Percentiles rank a stretch among this genome's conserved stretches.
These are phyloP conservation scores for Eumaeus atala DNA, from an alignment of 1,140 invertebrate species.

Conservation along the genomic window DNA sequence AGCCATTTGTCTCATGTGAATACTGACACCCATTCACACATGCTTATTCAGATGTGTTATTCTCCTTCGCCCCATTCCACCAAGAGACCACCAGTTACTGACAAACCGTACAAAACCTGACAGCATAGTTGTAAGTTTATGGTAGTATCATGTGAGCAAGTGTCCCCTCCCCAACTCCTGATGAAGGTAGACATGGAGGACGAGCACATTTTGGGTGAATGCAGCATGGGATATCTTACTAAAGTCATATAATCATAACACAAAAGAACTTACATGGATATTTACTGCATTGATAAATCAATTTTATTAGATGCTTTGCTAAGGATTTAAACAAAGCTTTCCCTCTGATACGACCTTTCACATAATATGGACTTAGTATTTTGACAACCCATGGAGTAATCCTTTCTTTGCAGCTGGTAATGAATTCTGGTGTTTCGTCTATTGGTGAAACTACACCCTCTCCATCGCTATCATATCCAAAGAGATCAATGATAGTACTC, in stretches of 20 bases:
- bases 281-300: slow-evolving; percentile 65
- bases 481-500: slow-evolving; percentile 46
- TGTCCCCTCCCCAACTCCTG: too few relatives aligned
- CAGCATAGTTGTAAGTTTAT: too few relatives aligned
- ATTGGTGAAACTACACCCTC: slow-evolving; percentile 62
- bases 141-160: too few relatives aligned
- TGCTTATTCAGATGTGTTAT: too few relatives aligned
- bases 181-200: too few relatives aligned
- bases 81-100: background rate
- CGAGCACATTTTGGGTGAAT: too few relatives aligned
- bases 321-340: slow-evolving; percentile 55
- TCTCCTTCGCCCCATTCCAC: background rate
- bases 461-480: slow-evolving; percentile 66
- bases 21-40: too few relatives aligned
- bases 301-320: slow-evolving; percentile 57
- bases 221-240: slow-evolving; percentile 10
- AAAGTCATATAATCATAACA: background rate
- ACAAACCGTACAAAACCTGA: background rate
- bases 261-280: slow-evolving; percentile 59
- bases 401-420: slow-evolving; percentile 63
- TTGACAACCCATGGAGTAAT: slow-evolving; percentile 63
- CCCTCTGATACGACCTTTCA: slow-evolving; percentile 55
- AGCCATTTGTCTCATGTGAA: too few relatives aligned
- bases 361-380: slow-evolving; percentile 56
- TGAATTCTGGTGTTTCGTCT: slow-evolving; percentile 54